Conservation (phyloP, 1,140 invertebrate species). For the Hyphantria cunea region DNA sequence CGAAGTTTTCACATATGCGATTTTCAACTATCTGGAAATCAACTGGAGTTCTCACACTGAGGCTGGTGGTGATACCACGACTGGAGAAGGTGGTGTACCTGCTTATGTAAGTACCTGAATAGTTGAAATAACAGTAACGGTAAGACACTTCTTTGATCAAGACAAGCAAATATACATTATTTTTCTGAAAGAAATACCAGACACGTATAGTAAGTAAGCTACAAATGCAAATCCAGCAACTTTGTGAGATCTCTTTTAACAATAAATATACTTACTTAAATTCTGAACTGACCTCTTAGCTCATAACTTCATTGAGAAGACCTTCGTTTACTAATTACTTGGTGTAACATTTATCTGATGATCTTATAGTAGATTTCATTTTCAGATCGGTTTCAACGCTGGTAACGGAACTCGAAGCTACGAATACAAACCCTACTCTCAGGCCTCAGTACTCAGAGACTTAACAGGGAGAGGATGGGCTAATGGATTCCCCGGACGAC, state of each 20-base stretch:
- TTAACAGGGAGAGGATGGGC: constrained; percentile 92
- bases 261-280: no score
- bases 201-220: no score
- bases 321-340: no score
- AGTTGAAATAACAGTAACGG: background rate
- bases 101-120: constrained; percentile 88
- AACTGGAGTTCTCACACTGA: constrained; percentile 96
- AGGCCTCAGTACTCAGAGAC: constrained; percentile 91
- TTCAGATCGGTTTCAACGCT: constrained; percentile 96
- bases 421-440: constrained; percentile 95
- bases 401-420: constrained; percentile 96
- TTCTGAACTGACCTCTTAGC: no score
- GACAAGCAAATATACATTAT: no score
- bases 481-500: constrained; percentile 93
- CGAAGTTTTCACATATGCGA: constrained; percentile 96
- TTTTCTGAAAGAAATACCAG: no score
- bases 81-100: constrained; percentile 92
- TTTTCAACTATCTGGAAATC: constrained; percentile 96
- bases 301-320: no score
- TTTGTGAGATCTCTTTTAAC: no score
- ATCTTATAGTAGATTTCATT: background rate
- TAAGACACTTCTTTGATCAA: no score
- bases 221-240: no score
- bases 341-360: no score
- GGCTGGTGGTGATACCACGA: constrained; percentile 93